phyloP scores from a whole-genome alignment of 2,113 vertebrate genomes.

The Cryptotis parvus region DNA sequence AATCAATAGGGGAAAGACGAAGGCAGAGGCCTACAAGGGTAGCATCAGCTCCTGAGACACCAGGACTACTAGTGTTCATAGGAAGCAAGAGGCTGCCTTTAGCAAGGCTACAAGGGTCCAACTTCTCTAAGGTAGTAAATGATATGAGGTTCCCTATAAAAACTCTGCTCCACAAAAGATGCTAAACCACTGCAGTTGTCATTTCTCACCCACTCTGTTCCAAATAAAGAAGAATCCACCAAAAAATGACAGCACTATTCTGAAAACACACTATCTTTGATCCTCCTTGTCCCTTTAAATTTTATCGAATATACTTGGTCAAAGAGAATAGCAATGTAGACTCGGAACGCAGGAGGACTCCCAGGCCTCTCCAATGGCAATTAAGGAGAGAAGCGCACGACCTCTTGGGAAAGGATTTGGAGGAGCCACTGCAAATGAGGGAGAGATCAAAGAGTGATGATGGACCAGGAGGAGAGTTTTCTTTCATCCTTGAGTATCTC shows the following conservation, averaged over 20 bases:
- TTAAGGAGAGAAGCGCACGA: constrained; percentile 50
- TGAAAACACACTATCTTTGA: constrained; percentile 34
- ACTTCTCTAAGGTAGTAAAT: constrained; percentile 32
- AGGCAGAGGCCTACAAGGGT: background rate
- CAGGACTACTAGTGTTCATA: background rate
- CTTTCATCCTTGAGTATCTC: background rate
- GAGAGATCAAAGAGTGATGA: constrained; percentile 42
- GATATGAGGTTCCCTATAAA: background rate
- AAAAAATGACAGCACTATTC: constrained; percentile 19
- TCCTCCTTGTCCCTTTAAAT: constrained; percentile 42
- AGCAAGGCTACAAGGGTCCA: background rate
- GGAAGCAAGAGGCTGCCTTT: background rate
- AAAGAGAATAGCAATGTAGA: constrained; percentile 31
- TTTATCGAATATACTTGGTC: constrained; percentile 51
- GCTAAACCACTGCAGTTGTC: background rate
- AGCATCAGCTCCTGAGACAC: background rate
- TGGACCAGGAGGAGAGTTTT: background rate
- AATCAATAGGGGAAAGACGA: constrained; percentile 5
- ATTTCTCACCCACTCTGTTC: background rate
- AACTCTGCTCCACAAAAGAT: background rate
- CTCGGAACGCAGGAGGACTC: background rate
- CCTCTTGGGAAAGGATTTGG: constrained; percentile 10
- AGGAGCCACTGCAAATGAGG: background rate
- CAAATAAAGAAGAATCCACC: background rate
- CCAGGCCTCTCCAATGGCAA: constrained; percentile 9